phyloP scores from a whole-genome alignment of 2,888 invertebrate species.

The Eupeodes latifasciatus region DNA sequence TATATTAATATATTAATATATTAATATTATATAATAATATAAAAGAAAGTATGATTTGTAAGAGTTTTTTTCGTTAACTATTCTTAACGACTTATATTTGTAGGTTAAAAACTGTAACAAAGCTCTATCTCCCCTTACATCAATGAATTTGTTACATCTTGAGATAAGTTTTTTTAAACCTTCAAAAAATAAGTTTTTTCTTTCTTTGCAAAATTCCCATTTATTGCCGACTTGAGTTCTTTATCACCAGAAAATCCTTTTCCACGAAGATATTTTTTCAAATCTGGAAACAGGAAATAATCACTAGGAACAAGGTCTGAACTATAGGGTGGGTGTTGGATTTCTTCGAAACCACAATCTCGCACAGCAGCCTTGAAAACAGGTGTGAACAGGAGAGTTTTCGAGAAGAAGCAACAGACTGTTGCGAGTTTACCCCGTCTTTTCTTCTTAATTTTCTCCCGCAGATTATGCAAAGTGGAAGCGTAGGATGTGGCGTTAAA shows the following conservation, averaged over 20 bases:
- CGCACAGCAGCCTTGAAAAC: background rate
- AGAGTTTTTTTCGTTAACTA: no score
- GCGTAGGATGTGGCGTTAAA: no score
- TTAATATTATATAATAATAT: no score
- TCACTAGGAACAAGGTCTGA: no score
- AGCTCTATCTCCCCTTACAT: no score
- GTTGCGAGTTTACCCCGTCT: constrained; percentile 2
- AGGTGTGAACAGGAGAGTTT: constrained; percentile 28
- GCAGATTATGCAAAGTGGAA: background rate
- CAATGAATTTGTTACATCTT: background rate
- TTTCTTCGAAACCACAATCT: constrained; percentile 25
- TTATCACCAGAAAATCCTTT: background rate
- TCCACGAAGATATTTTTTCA: constrained; percentile 5
- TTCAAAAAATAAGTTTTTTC: no score
- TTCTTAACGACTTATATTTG: no score
- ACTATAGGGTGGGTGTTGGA: constrained; percentile 14
- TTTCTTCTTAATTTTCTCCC: background rate
- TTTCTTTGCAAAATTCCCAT: no score
- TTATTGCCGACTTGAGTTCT: background rate
- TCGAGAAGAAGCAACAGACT: background rate
- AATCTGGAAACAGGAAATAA: no score
- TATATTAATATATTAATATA: no score
- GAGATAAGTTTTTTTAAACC: background rate
- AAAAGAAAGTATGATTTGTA: no score
- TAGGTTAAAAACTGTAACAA: no score